Conservation (phyloP, 2,113 vertebrate genomes). For the Ranitomeya variabilis region DNA sequence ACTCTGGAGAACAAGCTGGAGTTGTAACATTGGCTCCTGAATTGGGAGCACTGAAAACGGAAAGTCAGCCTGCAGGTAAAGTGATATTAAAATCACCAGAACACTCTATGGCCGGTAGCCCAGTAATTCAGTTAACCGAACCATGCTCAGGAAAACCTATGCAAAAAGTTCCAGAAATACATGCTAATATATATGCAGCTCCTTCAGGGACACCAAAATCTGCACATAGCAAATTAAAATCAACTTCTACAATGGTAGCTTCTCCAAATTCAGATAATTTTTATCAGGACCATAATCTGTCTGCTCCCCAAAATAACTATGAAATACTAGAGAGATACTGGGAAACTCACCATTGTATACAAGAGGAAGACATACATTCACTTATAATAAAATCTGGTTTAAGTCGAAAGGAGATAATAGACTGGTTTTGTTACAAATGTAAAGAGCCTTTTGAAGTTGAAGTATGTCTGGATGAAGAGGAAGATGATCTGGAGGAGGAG, state of each 20-base stretch:
- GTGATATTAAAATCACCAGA: neutral
- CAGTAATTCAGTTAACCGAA: neutral
- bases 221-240: neutral
- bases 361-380: slow-evolving; percentile 75
- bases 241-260: neutral
- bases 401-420: slow-evolving; percentile 81
- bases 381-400: slow-evolving; percentile 75
- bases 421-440: slow-evolving; percentile 81
- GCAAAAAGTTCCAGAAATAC: slow-evolving; percentile 9
- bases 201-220: slow-evolving; percentile 30
- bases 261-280: neutral
- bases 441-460: slow-evolving; percentile 71
- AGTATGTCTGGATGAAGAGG: slow-evolving; percentile 69
- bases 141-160: neutral
- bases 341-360: slow-evolving; percentile 61
- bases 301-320: slow-evolving; percentile 60
- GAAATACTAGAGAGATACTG: slow-evolving; percentile 65
- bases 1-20: neutral
- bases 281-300: slow-evolving; percentile 55
- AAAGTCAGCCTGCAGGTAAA: neutral
- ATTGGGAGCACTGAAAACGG: neutral
- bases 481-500: slow-evolving; percentile 65
- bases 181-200: neutral
- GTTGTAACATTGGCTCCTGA: neutral
- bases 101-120: neutral